Base-by-base conservation (phyloP, 2,797 vertebrate species). In the Poecile montanus region DNA sequence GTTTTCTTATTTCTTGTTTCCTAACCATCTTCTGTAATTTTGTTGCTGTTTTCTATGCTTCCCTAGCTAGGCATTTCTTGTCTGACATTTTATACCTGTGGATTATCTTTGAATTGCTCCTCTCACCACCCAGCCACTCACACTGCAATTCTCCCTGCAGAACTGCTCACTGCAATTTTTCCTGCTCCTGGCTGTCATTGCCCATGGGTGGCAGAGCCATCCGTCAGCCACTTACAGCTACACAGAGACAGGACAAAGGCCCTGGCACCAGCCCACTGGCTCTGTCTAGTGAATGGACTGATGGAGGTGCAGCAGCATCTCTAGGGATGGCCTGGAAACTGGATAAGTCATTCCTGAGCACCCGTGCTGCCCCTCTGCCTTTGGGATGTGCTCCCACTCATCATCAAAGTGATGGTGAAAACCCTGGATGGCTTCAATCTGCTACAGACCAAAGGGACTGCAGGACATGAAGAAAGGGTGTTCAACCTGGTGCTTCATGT, bases 141-240 rank as follows among this genome's bases (percentile, higher is more conserved):
- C 20, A 14, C 45, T 3, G 1, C 73, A 12, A 7, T 56, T 19
- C 44, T 68, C 51, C 65, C 56, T 42, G 47, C 50, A 20, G 8
- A 13, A n/a, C 8, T 65, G 73, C 57, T 30, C 38, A 22, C 47
- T 0, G 0, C 80, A 38, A 10, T 50, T 22, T 30, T 56, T 60
- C 44, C 1, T 66, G 26, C 82, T 85, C 79, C 56, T 4, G 8
- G 29, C 61, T 15, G 13, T 32, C 23, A 0, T 3, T 45, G 78
- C 87, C 92, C 74, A 42, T 1, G 0, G 26, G 54, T 71, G 65
- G 86, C 86, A 91, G 57, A 82, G 34, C 74, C 72, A 76, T 74
- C 78, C 0, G 0, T 73, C 84, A 91, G 66, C 72, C 0, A 1
- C 67, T 75, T 57, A 11, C 47, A 57, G 0, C 63, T 29, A 15